Conservation (phyloP, 2,113 vertebrate species). For the Sclerurus mexicanus region DNA sequence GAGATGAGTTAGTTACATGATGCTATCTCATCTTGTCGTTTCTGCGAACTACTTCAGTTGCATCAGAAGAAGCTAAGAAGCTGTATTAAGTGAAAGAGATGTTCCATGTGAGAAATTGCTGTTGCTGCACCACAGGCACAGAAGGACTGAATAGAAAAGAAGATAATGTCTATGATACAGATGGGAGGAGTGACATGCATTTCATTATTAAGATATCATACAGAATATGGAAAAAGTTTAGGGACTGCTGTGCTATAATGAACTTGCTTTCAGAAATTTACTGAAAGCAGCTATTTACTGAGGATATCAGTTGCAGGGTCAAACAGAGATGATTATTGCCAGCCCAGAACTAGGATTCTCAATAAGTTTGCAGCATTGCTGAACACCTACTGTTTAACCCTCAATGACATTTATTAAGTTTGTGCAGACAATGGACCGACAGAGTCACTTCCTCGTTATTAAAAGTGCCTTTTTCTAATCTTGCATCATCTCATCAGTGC, state of each 20-base stretch:
- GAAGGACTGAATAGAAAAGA: not conserved
- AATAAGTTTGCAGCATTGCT: slow-evolving; percentile 45
- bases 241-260: not conserved
- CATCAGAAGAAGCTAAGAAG: not conserved
- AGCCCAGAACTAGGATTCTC: slow-evolving; percentile 35
- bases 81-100: not conserved
- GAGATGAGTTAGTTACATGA: not conserved
- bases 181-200: not conserved
- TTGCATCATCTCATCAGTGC: slow-evolving; percentile 19
- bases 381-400: slow-evolving; percentile 46
- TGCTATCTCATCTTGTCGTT: not conserved
- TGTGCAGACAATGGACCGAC: not conserved
- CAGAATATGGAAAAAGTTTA: slow-evolving; percentile 13
- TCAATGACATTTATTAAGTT: slow-evolving; percentile 60
- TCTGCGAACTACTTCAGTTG: not conserved
- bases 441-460: slow-evolving; percentile 46
- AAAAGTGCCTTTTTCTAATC: slow-evolving; percentile 34
- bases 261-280: slow-evolving; percentile 49
- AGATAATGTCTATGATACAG: not conserved
- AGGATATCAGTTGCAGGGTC: slow-evolving; percentile 57
- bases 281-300: slow-evolving; percentile 57
- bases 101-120: not conserved
- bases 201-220: not conserved
- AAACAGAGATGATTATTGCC: slow-evolving; percentile 55
- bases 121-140: not conserved